Evolutionary conservation across 92 coral and sea anemone species (phyloP).

Genomic region (Heteractis magnifica): DNA sequence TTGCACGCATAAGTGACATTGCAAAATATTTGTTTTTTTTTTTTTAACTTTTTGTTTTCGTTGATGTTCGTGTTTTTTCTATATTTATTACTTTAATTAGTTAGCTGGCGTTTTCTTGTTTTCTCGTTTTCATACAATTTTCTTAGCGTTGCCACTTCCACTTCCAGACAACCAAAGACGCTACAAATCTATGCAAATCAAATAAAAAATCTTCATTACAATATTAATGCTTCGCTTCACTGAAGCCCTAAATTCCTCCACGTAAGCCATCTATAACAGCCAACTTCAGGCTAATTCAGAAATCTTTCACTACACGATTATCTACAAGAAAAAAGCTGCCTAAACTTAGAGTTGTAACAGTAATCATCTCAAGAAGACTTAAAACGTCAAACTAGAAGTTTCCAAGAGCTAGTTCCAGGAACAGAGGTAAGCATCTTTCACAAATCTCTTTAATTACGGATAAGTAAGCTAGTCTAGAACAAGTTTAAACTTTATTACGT

Average conservation of each 20-base stretch:
- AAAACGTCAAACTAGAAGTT: too few species aligned
- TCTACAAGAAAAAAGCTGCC: background rate
- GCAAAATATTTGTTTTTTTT: too few species aligned
- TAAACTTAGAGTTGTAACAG: background rate
- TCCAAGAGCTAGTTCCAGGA: too few species aligned
- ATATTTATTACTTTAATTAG: background rate
- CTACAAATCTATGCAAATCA: background rate
- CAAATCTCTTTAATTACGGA: too few species aligned
- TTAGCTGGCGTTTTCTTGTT: background rate
- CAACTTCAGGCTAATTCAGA: background rate
- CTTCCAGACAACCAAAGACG: background rate
- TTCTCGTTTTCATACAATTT: background rate
- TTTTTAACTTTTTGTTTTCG: too few species aligned
- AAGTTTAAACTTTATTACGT: too few species aligned
- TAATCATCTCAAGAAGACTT: too few species aligned
- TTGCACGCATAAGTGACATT: too few species aligned
- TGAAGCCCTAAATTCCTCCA: background rate
- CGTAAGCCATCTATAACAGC: background rate
- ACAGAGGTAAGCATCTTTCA: too few species aligned
- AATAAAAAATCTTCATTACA: background rate
- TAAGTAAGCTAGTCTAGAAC: too few species aligned
- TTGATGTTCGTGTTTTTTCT: too few species aligned
- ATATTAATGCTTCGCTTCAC: conserved; percentile 6
- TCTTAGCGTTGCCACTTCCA: background rate
- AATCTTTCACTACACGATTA: background rate